Evolutionary conservation across 2,888 invertebrate species (phyloP).

Genomic region (Cyclophora punctaria): DNA sequence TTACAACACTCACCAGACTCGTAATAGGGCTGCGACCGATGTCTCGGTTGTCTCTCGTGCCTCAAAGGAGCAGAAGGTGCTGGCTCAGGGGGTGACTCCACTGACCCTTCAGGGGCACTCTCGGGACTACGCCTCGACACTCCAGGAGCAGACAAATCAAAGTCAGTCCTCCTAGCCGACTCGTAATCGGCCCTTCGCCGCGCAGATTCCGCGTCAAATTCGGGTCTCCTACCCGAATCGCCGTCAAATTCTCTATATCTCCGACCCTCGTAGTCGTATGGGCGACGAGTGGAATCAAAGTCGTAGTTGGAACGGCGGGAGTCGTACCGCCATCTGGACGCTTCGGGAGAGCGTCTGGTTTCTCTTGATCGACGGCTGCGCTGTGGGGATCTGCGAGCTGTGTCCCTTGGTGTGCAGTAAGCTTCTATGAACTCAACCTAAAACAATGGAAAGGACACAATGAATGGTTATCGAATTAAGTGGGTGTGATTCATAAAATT

Average conservation of each 20-base stretch:
- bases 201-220: constrained; percentile 62
- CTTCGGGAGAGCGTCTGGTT: constrained; percentile 59
- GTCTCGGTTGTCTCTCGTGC: constrained; percentile 54
- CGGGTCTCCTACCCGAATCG: constrained; percentile 55
- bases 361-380: constrained; percentile 62
- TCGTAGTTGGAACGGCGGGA: constrained; percentile 61
- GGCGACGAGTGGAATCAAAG: constrained; percentile 54
- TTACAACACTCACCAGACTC: constrained; percentile 55
- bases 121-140: constrained; percentile 61
- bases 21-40: constrained; percentile 64
- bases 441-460: constrained; percentile 42
- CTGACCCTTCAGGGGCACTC: constrained; percentile 64
- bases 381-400: constrained; percentile 66
- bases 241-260: constrained; percentile 55
- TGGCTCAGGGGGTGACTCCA: constrained; percentile 67
- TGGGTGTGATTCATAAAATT: not conserved
- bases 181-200: constrained; percentile 66
- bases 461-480: not conserved
- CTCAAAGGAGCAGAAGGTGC: constrained; percentile 64
- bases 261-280: constrained; percentile 62
- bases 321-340: constrained; percentile 66
- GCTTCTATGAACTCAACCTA: constrained; percentile 83
- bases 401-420: constrained; percentile 83
- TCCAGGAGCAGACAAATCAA: constrained; percentile 62
- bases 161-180: constrained; percentile 64